These are phyloP conservation scores for Equus przewalskii DNA, from an alignment of 2,113 vertebrate species.

Conservation along the genomic window DNA sequence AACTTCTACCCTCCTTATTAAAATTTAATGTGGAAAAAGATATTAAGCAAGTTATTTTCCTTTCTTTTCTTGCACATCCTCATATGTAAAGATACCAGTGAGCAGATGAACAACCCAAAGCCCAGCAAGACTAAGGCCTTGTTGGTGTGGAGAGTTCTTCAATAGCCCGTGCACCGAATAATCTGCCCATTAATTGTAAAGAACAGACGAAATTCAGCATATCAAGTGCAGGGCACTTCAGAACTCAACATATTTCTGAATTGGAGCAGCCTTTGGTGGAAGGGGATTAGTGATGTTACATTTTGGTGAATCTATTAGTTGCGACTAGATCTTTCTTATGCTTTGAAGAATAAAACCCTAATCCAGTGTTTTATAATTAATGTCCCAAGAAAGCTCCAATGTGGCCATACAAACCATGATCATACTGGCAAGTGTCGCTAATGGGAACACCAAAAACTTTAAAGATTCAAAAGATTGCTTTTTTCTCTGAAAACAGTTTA, in stretches of 20 bases:
- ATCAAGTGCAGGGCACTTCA: background rate
- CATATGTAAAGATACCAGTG: background rate
- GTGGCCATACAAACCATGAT: background rate
- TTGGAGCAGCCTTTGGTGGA: background rate
- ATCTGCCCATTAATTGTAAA: background rate
- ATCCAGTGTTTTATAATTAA: background rate
- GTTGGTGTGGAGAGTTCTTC: background rate
- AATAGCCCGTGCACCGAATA: background rate
- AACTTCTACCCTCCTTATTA: background rate
- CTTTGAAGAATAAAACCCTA: constrained; percentile 4
- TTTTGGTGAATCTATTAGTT: background rate
- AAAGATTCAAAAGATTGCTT: background rate
- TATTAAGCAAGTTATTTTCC: background rate
- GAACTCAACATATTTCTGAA: background rate
- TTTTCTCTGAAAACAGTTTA: background rate
- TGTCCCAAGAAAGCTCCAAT: background rate
- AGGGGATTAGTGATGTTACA: background rate
- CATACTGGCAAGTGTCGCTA: background rate
- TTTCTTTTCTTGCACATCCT: background rate
- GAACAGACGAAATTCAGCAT: background rate
- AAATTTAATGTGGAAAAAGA: background rate
- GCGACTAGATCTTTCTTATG: background rate
- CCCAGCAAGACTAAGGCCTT: background rate
- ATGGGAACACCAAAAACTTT: background rate
- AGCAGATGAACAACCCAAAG: background rate